Base-by-base conservation (phyloP, 2,113 vertebrate species). In the Sciurus niger region DNA sequence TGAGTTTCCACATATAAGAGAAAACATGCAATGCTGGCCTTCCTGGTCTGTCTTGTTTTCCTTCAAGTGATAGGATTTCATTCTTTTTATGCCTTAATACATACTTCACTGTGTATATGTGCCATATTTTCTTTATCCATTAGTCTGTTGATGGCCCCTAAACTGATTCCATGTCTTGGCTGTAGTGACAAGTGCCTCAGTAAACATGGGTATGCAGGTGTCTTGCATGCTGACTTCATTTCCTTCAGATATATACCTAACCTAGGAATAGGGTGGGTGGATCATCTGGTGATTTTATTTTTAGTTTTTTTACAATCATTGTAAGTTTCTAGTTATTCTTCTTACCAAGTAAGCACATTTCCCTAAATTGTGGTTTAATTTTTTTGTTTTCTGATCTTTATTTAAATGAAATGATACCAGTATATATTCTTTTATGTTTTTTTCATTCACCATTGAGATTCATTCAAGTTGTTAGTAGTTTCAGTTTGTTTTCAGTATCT, bases 381-480 rank as follows among this genome's bases (percentile, higher is more conserved):
- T 79, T 93, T 86, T 68, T 76, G 13, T 90, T 76, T 95, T 84
- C 28, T 91, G 63, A 83, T 18, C 46, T 93, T 79, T 89, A 80
- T 84, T 24, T 70, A 84, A 91, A 86, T 63, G 30, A 89, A 89
- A 60, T 89, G 25, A 58, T 25, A 30, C 86, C 22, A 72, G 13
- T 30, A 11, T 83, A 48, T 93, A 65, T 93, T 74, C 24, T 96
- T 94, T 77, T 67, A 17, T 95, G 40, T 48, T 84, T 80, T 80
- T 93, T 84, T 79, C 37, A 80, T 84, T 94, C 72, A 63, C 28
- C 4, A 46, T 84, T 58, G 34, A 93, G 70, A 87, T 37, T 90
- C 32, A 83, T 83, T 90, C 76, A 93, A 28, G 30, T 87, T 80
- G 6, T 70, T 58, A 28, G 13, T 34, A 86, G 55, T 70, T 79